phyloP scores from a whole-genome alignment of 2,113 vertebrate genomes.

The Tautogolabrus adspersus region DNA sequence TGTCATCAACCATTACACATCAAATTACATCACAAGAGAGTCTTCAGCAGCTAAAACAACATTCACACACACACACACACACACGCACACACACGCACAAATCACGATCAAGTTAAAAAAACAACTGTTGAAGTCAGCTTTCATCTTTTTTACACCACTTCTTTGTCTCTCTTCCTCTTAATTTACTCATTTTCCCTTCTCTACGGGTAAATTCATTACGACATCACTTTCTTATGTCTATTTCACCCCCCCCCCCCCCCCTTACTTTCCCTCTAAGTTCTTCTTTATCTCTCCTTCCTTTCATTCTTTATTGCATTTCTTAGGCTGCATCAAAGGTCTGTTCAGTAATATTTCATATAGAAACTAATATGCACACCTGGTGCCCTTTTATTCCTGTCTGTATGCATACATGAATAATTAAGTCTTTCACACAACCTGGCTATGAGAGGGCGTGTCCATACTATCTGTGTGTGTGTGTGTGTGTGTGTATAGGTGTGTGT shows the following conservation, averaged over 20 bases:
- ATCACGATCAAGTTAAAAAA: background rate
- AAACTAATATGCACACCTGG: conserved; percentile 68
- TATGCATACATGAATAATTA: conserved; percentile 76
- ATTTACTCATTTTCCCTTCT: background rate
- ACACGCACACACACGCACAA: conserved; percentile 10
- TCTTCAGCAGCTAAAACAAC: conserved; percentile 33
- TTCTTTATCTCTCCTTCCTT: conserved; percentile 18
- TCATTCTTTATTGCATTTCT: conserved; percentile 58
- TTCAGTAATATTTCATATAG: conserved; percentile 76
- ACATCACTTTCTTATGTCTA: background rate
- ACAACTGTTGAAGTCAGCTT: conserved; percentile 6
- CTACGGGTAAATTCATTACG: conserved; percentile 5
- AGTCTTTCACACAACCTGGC: conserved; percentile 38
- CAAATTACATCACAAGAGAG: conserved; percentile 70
- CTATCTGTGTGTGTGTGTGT: conserved; percentile 22
- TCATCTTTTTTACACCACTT: background rate
- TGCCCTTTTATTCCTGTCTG: conserved; percentile 65
- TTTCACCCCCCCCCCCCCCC: conserved; percentile 8
- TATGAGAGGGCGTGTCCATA: conserved; percentile 24
- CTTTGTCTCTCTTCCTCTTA: background rate
- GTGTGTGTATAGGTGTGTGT: no score
- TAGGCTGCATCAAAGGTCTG: conserved; percentile 69
- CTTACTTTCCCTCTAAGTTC: conserved; percentile 18
- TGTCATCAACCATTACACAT: conserved; percentile 69
- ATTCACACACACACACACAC: background rate